A percentile compares a stretch with the other conserved stretches of the same genome.
These are phyloP conservation scores for Allygus modestus DNA, from an alignment of 2,888 invertebrate species.

Conservation along the genomic window DNA sequence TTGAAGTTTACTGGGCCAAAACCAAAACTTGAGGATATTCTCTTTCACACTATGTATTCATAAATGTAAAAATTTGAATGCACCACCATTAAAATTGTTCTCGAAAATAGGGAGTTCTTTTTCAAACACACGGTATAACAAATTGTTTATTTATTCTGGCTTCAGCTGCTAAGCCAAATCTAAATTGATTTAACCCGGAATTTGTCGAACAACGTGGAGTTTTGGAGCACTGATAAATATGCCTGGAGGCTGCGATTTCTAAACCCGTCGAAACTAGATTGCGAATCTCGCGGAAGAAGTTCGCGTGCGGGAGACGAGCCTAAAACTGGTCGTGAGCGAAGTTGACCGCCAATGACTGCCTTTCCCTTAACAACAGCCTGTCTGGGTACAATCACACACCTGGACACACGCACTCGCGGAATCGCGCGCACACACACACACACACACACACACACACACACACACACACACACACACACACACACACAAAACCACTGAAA, in stretches of 20 bases:
- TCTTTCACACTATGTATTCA: no score
- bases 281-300: slow-evolving; percentile 13
- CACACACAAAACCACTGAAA: not conserved
- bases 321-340: not conserved
- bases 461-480: no score
- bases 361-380: slow-evolving; percentile 43
- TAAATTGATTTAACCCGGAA: not conserved
- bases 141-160: no score
- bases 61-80: no score
- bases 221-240: slow-evolving; percentile 7
- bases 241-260: not conserved
- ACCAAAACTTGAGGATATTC: no score
- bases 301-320: slow-evolving; percentile 15
- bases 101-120: no score
- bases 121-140: no score
- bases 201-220: not conserved
- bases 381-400: not conserved
- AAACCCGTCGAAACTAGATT: slow-evolving; percentile 19
- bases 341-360: slow-evolving; percentile 28
- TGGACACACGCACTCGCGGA: not conserved
- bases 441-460: no score
- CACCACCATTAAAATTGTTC: no score
- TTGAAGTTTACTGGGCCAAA: no score
- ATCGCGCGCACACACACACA: not conserved
- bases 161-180: not conserved